Evolutionary conservation across 2,888 invertebrate species (phyloP).

Genomic region (Cephus pulcher): DNA sequence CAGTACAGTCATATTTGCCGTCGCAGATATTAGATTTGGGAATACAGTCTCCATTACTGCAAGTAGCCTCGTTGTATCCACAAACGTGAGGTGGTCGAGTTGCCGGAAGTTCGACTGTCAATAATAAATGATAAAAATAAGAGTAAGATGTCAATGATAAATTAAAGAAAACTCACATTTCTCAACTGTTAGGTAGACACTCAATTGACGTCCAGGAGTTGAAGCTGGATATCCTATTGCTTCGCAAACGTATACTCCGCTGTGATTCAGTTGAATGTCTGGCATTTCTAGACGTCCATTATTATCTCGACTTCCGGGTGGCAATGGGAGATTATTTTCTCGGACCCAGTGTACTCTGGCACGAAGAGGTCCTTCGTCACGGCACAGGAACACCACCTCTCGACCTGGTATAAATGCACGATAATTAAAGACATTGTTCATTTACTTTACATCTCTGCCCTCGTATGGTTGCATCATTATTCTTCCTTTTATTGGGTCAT

Average conservation of each 20-base stretch:
- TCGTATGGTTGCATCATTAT: background rate
- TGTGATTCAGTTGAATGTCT: slow-evolving; percentile 79
- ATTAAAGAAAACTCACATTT: slow-evolving; percentile 76
- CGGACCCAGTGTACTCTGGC: slow-evolving; percentile 82
- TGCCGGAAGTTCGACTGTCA: slow-evolving; percentile 62
- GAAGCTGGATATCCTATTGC: slow-evolving; percentile 76
- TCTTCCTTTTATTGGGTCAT: background rate
- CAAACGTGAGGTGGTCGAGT: slow-evolving; percentile 72
- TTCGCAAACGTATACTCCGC: slow-evolving; percentile 87
- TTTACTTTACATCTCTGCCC: background rate
- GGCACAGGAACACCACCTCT: slow-evolving; percentile 93
- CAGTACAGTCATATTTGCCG: slow-evolving; percentile 81
- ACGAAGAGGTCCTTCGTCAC: slow-evolving; percentile 86
- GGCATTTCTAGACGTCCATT: slow-evolving; percentile 89
- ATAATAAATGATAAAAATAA: slow-evolving; percentile 11
- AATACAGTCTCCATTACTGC: slow-evolving; percentile 92
- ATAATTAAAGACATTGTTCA: background rate
- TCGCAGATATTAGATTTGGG: slow-evolving; percentile 83
- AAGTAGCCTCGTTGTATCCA: slow-evolving; percentile 81
- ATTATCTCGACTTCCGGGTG: slow-evolving; percentile 78
- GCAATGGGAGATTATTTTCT: slow-evolving; percentile 78
- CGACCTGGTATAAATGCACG: slow-evolving; percentile 72
- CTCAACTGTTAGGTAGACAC: slow-evolving; percentile 80
- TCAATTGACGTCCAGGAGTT: slow-evolving; percentile 75
- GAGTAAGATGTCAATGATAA: slow-evolving; percentile 10